Percentiles rank a stretch among this genome's conserved stretches.
phyloP scores from a whole-genome alignment of 2,797 vertebrate genomes.

The Ibycter americanus region DNA sequence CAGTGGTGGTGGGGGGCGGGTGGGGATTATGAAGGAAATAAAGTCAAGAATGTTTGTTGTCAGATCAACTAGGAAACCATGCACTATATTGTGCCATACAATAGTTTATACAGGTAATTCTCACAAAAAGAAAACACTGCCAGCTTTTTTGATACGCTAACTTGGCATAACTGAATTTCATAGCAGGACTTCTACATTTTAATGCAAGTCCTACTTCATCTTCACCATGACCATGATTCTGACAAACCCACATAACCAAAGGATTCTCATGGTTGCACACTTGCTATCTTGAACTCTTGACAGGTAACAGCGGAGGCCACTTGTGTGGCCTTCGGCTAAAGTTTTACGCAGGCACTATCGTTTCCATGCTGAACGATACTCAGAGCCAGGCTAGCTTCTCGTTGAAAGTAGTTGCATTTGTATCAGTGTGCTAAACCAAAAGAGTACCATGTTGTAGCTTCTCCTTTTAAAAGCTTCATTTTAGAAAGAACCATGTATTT shows the following conservation, averaged over 20 bases:
- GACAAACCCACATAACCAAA: background rate
- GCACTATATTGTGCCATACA: background rate
- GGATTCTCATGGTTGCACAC: rapidly evolving
- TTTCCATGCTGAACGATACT: background rate
- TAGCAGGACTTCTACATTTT: background rate
- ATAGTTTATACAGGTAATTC: background rate
- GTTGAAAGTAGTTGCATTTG: background rate
- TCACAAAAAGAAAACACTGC: background rate
- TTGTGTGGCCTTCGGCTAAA: background rate
- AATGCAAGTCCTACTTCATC: background rate
- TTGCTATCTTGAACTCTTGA: background rate
- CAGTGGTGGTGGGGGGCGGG: no score
- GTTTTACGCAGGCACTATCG: background rate
- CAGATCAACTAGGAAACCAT: background rate
- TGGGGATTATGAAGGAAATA: background rate
- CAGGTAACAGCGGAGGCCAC: background rate
- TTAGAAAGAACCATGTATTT: background rate
- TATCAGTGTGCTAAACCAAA: background rate
- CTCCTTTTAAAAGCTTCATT: background rate
- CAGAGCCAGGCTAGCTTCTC: background rate
- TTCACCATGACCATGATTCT: rapidly evolving
- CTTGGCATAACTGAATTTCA: background rate
- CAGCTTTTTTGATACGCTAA: background rate
- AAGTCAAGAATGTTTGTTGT: background rate
- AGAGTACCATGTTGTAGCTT: background rate